Evolutionary conservation across 2,888 invertebrate genomes (phyloP), one percentile per base, ranked within the genome.

Genomic region (Heliconius ethilla): DNA sequence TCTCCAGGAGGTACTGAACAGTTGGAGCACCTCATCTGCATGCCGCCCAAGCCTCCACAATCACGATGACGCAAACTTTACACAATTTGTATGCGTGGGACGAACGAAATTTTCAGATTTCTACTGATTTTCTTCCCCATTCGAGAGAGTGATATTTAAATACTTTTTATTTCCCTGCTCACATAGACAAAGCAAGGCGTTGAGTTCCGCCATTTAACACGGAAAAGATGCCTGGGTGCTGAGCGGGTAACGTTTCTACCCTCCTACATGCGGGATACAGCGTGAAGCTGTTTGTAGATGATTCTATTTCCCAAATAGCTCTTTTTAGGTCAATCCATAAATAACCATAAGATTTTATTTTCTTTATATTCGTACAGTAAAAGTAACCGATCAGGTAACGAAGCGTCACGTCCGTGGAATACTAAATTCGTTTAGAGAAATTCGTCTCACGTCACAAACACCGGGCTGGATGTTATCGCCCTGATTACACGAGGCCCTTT

Each of bases 351-450:
- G 51, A 18, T 78, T 62, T 69, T 70, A 67, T 37, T 69, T 59
- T 55, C 65, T 70, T 72, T 78, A 45, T 63, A 29, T 25, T 45
- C 27, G 25, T 25, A 45, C 25, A 62, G 37, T 66, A 45, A 62
- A 73, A 67, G 75, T 70, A 72, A 75, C 80, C 76, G 76, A 80
- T 80, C 78, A 78, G 78, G 74, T 78, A 80, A 78, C 80, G 76
- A 69, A 80, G 78, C 63, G 66, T 29, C 15, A 55, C 78, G 76
- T 76, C 62, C 65, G 55, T 29, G 25, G 80, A 80, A 80, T 80
- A 27, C 63, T 29, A 72, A 75, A 78, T 80, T 37, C 78, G 78
- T 51, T 66, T 70, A 76, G 45, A 67, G 65, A 62, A 55, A 80
- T 80, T 76, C 80, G 40, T 25, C 70, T 33, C 80, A 76, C 76